These are phyloP conservation scores for Calvadosia cruxmelitensis DNA, from an alignment of 30 jellyfish, hydroid and myxozoan species.

Conservation along the genomic window DNA sequence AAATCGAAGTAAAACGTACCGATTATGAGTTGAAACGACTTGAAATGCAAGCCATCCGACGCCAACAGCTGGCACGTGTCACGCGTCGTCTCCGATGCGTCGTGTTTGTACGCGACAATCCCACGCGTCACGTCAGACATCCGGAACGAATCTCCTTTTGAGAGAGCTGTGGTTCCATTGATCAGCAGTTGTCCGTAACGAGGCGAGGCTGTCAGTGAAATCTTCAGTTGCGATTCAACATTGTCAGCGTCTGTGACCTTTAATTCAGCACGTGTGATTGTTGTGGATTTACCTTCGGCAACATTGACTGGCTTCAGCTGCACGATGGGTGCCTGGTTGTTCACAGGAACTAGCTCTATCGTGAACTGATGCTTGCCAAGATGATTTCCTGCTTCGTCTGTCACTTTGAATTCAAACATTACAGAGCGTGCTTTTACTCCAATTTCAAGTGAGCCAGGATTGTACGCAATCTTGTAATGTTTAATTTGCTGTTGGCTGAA, in stretches of 20 bases:
- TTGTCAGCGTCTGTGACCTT: conserved; percentile 64
- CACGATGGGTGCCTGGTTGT: conserved; percentile 74
- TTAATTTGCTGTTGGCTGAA: conserved; percentile 77
- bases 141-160: conserved; percentile 49
- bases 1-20: conserved; percentile 42
- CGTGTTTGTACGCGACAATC: conserved; percentile 62
- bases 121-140: conserved; percentile 40
- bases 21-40: conserved; percentile 39
- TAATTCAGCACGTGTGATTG: conserved; percentile 34
- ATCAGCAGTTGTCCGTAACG: conserved; percentile 50
- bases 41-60: conserved; percentile 63
- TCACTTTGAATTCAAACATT: conserved; percentile 42
- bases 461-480: conserved; percentile 73
- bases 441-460: conserved; percentile 47
- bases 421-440: conserved; percentile 57
- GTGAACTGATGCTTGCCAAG: conserved; percentile 33
- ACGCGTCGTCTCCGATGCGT: conserved; percentile 62
- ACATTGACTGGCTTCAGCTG: conserved; percentile 39
- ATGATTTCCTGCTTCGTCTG: conserved; percentile 66
- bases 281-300: conserved; percentile 40
- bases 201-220: conserved; percentile 47
- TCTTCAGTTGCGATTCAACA: conserved; percentile 39
- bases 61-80: conserved; percentile 48
- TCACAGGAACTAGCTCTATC: conserved; percentile 59
- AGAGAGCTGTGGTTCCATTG: conserved; percentile 29